phyloP scores from a whole-genome alignment of 37 sponge, comb jelly and placozoan genomes.

The Lycopodina hypogea region DNA sequence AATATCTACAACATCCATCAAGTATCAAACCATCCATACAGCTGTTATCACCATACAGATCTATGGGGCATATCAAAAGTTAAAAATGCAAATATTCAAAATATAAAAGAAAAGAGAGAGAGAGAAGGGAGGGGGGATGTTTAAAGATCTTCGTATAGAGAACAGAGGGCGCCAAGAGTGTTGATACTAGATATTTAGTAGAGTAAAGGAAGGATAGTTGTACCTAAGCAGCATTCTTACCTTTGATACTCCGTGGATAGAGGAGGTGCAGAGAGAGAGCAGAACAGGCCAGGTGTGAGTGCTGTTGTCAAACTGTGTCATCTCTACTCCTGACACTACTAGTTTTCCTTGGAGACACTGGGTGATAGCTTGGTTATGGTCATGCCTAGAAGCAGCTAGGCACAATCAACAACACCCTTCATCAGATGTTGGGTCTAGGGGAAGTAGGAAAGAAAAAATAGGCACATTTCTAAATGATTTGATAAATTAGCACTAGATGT shows the following conservation, averaged over 20 bases:
- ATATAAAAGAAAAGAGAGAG: too few species aligned
- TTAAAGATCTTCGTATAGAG: too few species aligned
- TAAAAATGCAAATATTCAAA: too few species aligned
- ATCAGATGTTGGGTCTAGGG: conserved; percentile 48
- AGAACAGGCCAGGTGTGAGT: not conserved
- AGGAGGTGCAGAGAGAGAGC: conserved; percentile 45
- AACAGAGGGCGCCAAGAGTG: too few species aligned
- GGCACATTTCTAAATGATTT: not conserved
- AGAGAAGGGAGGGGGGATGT: too few species aligned
- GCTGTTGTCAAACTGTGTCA: conserved; percentile 5
- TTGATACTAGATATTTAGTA: too few species aligned
- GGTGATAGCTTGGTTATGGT: conserved; percentile 23
- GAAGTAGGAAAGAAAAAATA: not conserved
- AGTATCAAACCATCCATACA: not conserved
- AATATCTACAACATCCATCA: not conserved
- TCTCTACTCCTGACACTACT: conserved; percentile 4
- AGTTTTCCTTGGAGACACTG: not conserved
- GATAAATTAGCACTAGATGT: too few species aligned
- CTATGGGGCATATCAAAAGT: too few species aligned
- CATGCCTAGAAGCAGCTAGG: conserved; percentile 61
- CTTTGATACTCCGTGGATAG: conserved; percentile 2
- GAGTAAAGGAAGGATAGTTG: too few species aligned
- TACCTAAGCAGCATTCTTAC: too few species aligned
- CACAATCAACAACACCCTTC: conserved; percentile 54
- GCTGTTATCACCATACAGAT: not conserved